A percentile compares a stretch with the other conserved stretches of the same genome.
phyloP scores from a whole-genome alignment of 2,113 vertebrate genomes.

The Tragelaphus imberbis region DNA sequence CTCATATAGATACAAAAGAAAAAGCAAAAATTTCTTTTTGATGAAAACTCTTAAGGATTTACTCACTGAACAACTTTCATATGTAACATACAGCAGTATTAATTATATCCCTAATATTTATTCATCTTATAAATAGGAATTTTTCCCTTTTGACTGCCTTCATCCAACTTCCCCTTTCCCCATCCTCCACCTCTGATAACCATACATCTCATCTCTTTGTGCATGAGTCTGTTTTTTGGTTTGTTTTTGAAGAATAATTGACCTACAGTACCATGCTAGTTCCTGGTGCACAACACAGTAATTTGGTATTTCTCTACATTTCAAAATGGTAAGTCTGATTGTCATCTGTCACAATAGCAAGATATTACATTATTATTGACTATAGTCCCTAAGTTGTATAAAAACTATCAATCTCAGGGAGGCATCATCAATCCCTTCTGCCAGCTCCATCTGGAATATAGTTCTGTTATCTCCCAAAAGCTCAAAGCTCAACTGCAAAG shows the following conservation, averaged over 20 bases:
- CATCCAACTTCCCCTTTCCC: neutral
- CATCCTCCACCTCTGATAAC: neutral
- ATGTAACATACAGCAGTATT: neutral
- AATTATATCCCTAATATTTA: neutral
- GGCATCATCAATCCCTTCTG: neutral
- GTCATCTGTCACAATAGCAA: neutral
- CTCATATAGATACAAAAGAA: neutral
- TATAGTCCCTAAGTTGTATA: neutral
- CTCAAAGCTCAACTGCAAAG: neutral
- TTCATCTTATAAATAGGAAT: neutral
- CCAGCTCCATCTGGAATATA: neutral
- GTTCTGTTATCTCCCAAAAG: slow-evolving; percentile 28
- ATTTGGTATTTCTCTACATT: neutral
- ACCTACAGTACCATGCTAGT: neutral
- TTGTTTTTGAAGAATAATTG: neutral
- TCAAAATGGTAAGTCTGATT: neutral
- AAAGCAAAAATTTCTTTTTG: neutral
- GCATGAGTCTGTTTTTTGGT: neutral
- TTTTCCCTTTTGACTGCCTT: neutral
- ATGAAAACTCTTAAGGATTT: neutral
- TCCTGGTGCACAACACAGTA: neutral
- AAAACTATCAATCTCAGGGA: neutral
- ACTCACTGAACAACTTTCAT: neutral
- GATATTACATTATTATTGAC: neutral
- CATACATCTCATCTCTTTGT: neutral